A percentile compares a stretch with the other conserved stretches of the same genome.
phyloP scores from a whole-genome alignment of 2,797 vertebrate species.

The Hydrolagus colliei region DNA sequence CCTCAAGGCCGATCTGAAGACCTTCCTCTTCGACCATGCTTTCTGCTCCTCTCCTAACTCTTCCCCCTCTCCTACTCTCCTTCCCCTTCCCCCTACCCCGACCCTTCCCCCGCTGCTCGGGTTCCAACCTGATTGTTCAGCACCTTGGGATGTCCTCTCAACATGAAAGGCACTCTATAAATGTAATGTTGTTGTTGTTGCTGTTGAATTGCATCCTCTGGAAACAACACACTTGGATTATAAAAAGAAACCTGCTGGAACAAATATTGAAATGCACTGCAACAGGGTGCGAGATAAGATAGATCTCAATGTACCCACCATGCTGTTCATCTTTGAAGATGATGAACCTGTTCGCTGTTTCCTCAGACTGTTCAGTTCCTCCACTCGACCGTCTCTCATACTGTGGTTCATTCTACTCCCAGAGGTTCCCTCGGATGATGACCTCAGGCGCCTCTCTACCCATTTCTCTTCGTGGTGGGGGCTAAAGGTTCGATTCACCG shows the following conservation, averaged over 20 bases:
- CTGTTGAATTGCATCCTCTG: too few species aligned
- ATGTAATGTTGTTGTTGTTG: too few species aligned
- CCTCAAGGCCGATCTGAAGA: too few species aligned
- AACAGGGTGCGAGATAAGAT: not conserved
- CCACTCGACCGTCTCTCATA: constrained; percentile 67
- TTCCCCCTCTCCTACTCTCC: too few species aligned
- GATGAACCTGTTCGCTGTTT: constrained; percentile 84
- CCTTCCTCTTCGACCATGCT: too few species aligned
- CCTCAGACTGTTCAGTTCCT: constrained; percentile 65
- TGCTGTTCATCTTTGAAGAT: constrained; percentile 91
- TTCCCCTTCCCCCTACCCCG: too few species aligned
- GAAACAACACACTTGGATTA: too few species aligned
- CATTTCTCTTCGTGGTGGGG: constrained; percentile 81
- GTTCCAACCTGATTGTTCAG: too few species aligned
- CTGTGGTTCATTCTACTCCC: constrained; percentile 79
- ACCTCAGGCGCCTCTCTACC: constrained; percentile 78
- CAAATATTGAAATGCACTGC: not conserved
- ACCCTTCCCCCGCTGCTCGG: too few species aligned
- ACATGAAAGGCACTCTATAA: too few species aligned
- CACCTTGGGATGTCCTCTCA: too few species aligned
- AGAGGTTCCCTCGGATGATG: constrained; percentile 86
- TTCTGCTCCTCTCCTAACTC: too few species aligned
- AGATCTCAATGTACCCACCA: constrained; percentile 63
- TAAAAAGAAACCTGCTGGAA: not conserved
- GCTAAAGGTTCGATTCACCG: constrained; percentile 78